phyloP scores from a whole-genome alignment of 2,888 invertebrate genomes.

The Bhutanitis thaidina region DNA sequence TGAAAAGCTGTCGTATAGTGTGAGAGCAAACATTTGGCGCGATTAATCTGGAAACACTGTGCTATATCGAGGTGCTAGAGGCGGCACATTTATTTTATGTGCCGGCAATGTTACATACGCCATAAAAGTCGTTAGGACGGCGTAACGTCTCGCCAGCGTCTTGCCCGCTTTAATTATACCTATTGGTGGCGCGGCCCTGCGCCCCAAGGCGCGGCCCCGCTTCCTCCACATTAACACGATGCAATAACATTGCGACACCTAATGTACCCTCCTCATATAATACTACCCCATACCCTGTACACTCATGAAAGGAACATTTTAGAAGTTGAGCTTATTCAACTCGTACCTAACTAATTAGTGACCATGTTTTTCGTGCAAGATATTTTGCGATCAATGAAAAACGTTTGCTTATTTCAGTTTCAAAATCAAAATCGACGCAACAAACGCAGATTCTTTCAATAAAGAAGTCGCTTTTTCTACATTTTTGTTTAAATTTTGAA shows the following conservation, averaged over 20 bases:
- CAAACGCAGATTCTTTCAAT: too few species aligned
- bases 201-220: conserved; percentile 31
- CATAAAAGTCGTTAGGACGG: conserved; percentile 79
- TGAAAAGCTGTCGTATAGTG: conserved; percentile 57
- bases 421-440: background rate
- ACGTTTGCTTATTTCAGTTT: background rate
- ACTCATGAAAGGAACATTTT: conserved; percentile 9
- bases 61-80: conserved; percentile 65
- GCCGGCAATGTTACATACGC: conserved; percentile 78
- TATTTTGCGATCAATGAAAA: conserved; percentile 2
- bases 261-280: conserved; percentile 43
- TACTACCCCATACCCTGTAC: conserved; percentile 21
- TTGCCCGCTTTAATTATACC: conserved; percentile 77
- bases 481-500: too few species aligned
- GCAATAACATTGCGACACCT: conserved; percentile 64
- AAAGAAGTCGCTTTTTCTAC: too few species aligned
- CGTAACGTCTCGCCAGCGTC: conserved; percentile 77
- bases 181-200: conserved; percentile 44
- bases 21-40: conserved; percentile 72
- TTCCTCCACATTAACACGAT: conserved; percentile 58
- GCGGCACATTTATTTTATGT: conserved; percentile 79
- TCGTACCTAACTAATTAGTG: conserved; percentile 7
- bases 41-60: conserved; percentile 71
- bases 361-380: conserved; percentile 6
- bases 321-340: background rate